Conservation (phyloP, 1,140 invertebrate genomes). For the Eubasilissa regina region DNA sequence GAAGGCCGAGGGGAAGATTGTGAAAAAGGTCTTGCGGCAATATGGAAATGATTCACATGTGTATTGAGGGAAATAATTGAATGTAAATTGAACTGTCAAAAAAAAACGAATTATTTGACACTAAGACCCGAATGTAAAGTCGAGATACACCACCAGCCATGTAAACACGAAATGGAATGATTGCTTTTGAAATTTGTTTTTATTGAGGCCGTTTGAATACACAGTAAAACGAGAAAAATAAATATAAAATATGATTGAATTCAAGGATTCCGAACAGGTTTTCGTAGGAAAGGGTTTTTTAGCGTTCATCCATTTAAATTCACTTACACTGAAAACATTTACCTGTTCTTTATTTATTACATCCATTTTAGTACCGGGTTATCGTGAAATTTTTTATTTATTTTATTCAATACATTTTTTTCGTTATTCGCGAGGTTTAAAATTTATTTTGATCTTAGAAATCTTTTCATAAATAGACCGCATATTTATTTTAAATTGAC, state of each 20-base stretch:
- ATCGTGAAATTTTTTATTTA: too few relatives aligned
- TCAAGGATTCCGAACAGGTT: conserved; percentile 3
- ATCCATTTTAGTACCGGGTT: not conserved
- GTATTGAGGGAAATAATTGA: conserved; percentile 59
- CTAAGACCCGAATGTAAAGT: conserved; percentile 51
- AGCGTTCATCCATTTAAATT: conserved; percentile 7
- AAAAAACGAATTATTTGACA: conserved; percentile 55
- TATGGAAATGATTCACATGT: conserved; percentile 58
- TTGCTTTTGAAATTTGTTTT: conserved; percentile 35
- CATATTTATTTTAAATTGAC: not conserved
- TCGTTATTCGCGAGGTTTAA: too few relatives aligned
- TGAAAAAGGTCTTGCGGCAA: conserved; percentile 50
- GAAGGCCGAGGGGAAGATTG: conserved; percentile 23
- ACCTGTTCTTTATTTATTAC: not conserved
- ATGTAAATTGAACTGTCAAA: conserved; percentile 57
- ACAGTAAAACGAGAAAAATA: conserved; percentile 23
- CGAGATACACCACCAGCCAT: conserved; percentile 45
- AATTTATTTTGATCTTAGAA: not conserved
- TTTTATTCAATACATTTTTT: too few relatives aligned
- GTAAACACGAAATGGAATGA: conserved; percentile 54
- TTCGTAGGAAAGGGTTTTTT: conserved; percentile 6
- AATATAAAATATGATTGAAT: conserved; percentile 29
- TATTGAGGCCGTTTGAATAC: conserved; percentile 34
- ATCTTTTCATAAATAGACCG: not conserved
- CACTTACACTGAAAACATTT: conserved; percentile 3